phyloP scores from a whole-genome alignment of 2,888 invertebrate species.

The Tridacna gigas region DNA sequence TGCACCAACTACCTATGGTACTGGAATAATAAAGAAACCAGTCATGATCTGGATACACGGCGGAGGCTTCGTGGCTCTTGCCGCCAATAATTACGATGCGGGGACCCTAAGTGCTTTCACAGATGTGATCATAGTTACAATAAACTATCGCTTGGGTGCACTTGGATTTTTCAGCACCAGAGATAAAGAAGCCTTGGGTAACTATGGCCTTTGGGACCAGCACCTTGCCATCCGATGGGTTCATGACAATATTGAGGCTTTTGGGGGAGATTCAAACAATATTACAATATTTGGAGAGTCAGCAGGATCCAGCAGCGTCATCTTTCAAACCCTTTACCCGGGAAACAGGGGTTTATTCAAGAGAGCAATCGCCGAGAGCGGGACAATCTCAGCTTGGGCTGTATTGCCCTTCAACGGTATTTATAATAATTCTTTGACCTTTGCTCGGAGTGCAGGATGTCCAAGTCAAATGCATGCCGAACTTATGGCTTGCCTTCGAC shows the following conservation, averaged over 20 bases:
- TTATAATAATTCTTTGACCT: slow-evolving; percentile 16
- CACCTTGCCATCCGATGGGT: slow-evolving; percentile 68
- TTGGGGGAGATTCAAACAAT: slow-evolving; percentile 60
- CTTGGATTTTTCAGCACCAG: slow-evolving; percentile 67
- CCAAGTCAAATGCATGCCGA: not conserved
- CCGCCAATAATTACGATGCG: not conserved
- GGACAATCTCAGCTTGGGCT: slow-evolving; percentile 46
- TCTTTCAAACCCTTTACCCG: slow-evolving; percentile 59
- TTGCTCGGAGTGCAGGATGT: slow-evolving; percentile 19
- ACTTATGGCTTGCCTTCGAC: slow-evolving; percentile 15
- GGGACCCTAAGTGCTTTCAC: slow-evolving; percentile 34
- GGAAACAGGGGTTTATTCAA: slow-evolving; percentile 64
- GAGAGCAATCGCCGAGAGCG: slow-evolving; percentile 68
- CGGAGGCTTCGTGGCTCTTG: slow-evolving; percentile 26
- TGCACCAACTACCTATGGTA: slow-evolving; percentile 27
- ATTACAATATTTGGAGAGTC: slow-evolving; percentile 71
- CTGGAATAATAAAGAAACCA: not conserved
- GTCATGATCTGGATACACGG: slow-evolving; percentile 54
- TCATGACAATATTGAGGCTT: slow-evolving; percentile 61
- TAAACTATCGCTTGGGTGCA: slow-evolving; percentile 63
- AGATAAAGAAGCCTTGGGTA: slow-evolving; percentile 58
- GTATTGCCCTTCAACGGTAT: not conserved
- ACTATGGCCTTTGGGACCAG: slow-evolving; percentile 72
- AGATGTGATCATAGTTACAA: slow-evolving; percentile 55
- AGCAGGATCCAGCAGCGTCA: slow-evolving; percentile 66